Conservation (phyloP, 2,888 invertebrate genomes). For the Opisthograptis luteolata region DNA sequence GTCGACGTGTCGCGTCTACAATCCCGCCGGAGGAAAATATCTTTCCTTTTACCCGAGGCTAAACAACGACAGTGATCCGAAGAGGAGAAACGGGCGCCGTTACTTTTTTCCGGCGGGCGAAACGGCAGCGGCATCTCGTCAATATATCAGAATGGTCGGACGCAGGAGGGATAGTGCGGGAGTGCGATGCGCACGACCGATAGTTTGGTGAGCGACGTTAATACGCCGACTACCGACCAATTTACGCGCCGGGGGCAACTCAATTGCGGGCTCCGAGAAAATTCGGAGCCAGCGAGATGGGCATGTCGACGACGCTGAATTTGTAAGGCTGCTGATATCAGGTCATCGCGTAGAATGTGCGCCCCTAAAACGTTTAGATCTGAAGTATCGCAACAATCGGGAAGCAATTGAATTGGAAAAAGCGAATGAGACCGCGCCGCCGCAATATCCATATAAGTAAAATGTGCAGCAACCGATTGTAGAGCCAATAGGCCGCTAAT, state of each 20-base stretch:
- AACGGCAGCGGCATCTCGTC: conserved; percentile 57
- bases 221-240: conserved; percentile 53
- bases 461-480: background rate
- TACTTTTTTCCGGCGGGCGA: conserved; percentile 50
- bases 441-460: conserved; percentile 10
- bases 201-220: conserved; percentile 55
- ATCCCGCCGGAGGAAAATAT: conserved; percentile 47
- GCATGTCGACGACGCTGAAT: conserved; percentile 21
- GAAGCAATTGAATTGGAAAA: background rate
- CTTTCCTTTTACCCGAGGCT: conserved; percentile 45
- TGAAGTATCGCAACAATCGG: conserved; percentile 1
- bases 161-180: conserved; percentile 44
- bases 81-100: conserved; percentile 33
- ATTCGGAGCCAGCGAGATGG: conserved; percentile 15
- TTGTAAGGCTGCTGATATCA: conserved; percentile 21
- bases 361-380: background rate
- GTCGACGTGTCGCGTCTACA: conserved; percentile 45
- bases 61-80: conserved; percentile 47
- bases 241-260: conserved; percentile 54
- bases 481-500: conserved; percentile 48
- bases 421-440: background rate
- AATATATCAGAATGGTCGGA: conserved; percentile 61
- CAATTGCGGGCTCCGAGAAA: conserved; percentile 44
- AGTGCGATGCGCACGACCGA: conserved; percentile 43
- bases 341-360: conserved; percentile 3